Percentiles rank a stretch among this genome's conserved stretches.
These are phyloP conservation scores for Nymphalis urticae DNA, from an alignment of 2,888 invertebrate genomes.

Conservation along the genomic window DNA sequence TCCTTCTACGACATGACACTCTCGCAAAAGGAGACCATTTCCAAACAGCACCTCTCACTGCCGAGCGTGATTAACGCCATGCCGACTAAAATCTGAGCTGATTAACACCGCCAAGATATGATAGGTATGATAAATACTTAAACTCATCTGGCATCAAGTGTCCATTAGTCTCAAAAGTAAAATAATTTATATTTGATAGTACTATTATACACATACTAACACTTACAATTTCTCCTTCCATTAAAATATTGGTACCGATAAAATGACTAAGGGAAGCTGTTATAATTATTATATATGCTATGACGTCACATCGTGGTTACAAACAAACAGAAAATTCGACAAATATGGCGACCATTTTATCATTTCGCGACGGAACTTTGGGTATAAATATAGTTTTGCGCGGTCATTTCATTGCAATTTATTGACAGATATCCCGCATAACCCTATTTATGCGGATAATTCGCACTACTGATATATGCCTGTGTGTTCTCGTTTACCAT, in stretches of 20 bases:
- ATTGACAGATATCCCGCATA: conserved; percentile 33
- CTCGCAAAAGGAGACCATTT: no score
- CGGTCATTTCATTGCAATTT: conserved; percentile 35
- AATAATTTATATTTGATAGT: no score
- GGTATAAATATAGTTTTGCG: conserved; percentile 34
- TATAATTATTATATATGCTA: neutral
- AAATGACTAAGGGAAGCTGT: neutral
- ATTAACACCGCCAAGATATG: no score
- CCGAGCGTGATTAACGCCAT: no score
- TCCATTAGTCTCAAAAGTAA: no score
- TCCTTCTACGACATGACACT: no score
- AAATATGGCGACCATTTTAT: conserved; percentile 31
- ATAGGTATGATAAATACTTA: no score
- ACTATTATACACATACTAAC: no score
- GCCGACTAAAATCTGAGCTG: no score
- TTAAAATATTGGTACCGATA: neutral
- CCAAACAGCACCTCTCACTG: no score
- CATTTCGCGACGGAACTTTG: conserved; percentile 26
- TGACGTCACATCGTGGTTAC: neutral
- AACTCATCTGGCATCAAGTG: no score
- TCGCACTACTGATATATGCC: conserved; percentile 19
- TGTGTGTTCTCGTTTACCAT: neutral
- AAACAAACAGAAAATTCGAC: conserved; percentile 23
- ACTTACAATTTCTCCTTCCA: no score
- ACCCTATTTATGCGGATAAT: conserved; percentile 33